These are phyloP conservation scores for Nothura maculosa DNA, from an alignment of 2,797 vertebrate genomes.

Conservation along the genomic window DNA sequence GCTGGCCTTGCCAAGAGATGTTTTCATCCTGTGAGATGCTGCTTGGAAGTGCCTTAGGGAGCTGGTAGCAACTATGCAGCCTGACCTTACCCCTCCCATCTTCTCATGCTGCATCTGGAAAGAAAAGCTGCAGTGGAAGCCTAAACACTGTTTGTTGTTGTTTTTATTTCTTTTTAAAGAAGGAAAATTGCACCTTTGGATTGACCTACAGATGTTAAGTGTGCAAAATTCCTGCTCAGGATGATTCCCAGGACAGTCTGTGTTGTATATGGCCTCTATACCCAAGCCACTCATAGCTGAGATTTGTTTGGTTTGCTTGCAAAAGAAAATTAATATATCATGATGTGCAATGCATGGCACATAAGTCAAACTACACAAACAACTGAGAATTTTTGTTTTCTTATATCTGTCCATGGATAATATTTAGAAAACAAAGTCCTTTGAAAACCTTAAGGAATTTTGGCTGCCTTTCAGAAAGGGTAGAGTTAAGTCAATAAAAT, in stretches of 20 bases:
- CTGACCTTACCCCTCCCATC: not conserved
- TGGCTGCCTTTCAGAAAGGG: slow-evolving; percentile 77
- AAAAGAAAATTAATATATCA: slow-evolving; percentile 64
- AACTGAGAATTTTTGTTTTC: slow-evolving; percentile 47
- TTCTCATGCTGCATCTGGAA: not conserved
- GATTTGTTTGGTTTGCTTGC: slow-evolving; percentile 56
- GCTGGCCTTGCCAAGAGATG: not conserved
- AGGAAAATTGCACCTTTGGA: not conserved
- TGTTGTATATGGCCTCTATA: not conserved
- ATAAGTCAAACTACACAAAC: slow-evolving; percentile 70
- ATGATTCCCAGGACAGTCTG: not conserved
- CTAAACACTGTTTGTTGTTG: not conserved
- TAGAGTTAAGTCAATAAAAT: slow-evolving; percentile 77
- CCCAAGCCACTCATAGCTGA: not conserved
- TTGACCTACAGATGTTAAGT: not conserved
- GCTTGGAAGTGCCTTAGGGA: not conserved
- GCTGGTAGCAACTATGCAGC: not conserved
- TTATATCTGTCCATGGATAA: slow-evolving; percentile 42
- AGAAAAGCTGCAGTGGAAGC: not conserved
- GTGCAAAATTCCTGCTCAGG: slow-evolving; percentile 8
- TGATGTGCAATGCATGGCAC: slow-evolving; percentile 42
- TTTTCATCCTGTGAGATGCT: not conserved
- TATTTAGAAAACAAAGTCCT: slow-evolving; percentile 77
- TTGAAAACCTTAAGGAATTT: slow-evolving; percentile 75
- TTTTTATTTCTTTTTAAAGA: not conserved